Base-by-base conservation (phyloP, 2,113 vertebrate genomes). In the Vidua macroura region DNA sequence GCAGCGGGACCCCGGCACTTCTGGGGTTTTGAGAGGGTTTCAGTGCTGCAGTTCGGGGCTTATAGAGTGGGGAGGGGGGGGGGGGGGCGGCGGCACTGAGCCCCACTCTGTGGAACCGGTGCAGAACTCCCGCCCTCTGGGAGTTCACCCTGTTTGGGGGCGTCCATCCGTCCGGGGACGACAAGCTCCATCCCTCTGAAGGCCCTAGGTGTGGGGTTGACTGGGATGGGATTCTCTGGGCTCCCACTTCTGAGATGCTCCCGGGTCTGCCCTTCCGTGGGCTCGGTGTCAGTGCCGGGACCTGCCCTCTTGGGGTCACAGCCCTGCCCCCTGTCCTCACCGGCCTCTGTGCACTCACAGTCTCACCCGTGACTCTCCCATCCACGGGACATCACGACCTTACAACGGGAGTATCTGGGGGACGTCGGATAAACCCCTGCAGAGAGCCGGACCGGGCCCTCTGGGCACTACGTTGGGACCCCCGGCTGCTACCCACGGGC, bases 91-190 rank as follows among this genome's bases (percentile, higher is more conserved):
- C 35, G 35, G 35, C 35, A 35, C 35, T 35, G 70, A 46, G 41
- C 39, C 51, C 49, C 41, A 1, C 4, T 5, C 33, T 5, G 9
- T 4, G 2, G 37, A 22, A 22, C 3, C 0, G 3, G 15, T 27
- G 49, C 17, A 5, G 59, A n/a, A 62, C 6, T 15, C 22, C 17
- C 1, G 2, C 3, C 8, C 49, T 46, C 44, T 23, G 46, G 5
- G 59, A 53, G 17, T 39, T 67, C 35, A 12, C 5, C 17, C 28
- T 28, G 13, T 68, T 51, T 86, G 12, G 44, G 44, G 24, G 37
- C 14, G 62, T 78, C 55, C 13, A 2, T 48, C 49, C 7, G 3
- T 7, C 16, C 60, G 3, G 23, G 28, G 25, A 30, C 30, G 35
- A 51, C 2, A 11, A 62, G 23, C 17, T 44, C 41, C 6, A 1